Conservation (phyloP, 1,140 invertebrate genomes). For the Nebria ingens region DNA sequence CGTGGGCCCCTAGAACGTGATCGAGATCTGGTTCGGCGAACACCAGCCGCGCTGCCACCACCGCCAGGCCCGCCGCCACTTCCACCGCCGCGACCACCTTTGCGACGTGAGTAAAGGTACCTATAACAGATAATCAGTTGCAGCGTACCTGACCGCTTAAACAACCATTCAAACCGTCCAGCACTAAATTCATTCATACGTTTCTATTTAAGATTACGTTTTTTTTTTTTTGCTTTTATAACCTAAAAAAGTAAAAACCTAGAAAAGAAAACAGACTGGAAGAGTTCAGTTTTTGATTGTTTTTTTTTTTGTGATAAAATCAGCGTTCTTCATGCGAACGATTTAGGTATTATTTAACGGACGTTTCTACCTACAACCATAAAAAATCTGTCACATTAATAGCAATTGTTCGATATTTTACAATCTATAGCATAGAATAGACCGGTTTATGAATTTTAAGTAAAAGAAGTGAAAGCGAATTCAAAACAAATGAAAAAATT, state of each 20-base stretch:
- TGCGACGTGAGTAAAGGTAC: conserved; percentile 49
- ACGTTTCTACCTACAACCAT: background rate
- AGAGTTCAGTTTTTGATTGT: too few species aligned
- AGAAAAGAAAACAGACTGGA: too few species aligned
- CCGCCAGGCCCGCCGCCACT: conserved; percentile 28
- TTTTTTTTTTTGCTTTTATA: too few species aligned
- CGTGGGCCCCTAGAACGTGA: conserved; percentile 34
- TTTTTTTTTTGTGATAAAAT: too few species aligned
- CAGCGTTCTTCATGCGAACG: background rate
- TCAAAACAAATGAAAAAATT: conserved; percentile 7
- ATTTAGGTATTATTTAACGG: background rate
- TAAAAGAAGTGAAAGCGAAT: background rate
- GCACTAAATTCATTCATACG: background rate
- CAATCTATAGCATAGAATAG: background rate
- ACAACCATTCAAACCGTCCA: background rate
- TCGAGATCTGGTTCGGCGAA: conserved; percentile 33
- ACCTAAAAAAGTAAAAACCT: too few species aligned
- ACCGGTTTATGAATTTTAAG: too few species aligned
- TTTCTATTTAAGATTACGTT: too few species aligned
- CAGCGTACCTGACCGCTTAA: background rate
- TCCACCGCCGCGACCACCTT: conserved; percentile 32
- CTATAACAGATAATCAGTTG: conserved; percentile 28
- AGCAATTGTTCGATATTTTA: too few species aligned
- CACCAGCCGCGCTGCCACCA: conserved; percentile 31
- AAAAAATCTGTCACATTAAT: too few species aligned